phyloP scores from a whole-genome alignment of 2,888 invertebrate genomes.

The Trissonchulus latispiculum region DNA sequence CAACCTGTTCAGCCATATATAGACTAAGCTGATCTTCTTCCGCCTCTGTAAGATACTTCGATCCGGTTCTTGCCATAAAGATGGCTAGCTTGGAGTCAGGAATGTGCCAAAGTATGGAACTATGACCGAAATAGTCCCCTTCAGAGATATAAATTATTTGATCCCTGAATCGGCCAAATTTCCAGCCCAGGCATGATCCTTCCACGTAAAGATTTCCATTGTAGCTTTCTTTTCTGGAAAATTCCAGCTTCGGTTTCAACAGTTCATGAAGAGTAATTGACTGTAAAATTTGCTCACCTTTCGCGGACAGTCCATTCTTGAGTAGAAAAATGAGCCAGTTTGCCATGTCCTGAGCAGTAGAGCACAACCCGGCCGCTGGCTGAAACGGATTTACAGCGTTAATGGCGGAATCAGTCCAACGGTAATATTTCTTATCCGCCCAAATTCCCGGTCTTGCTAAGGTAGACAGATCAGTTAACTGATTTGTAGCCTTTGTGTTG shows the following conservation, averaged over 20 bases:
- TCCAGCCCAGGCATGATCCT: background rate
- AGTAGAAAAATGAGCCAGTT: background rate
- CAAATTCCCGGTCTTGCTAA: no score
- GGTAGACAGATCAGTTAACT: no score
- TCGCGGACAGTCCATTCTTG: background rate
- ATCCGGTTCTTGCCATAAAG: background rate
- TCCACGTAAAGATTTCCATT: background rate
- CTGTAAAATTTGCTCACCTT: background rate
- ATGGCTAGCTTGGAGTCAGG: background rate
- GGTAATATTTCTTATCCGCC: no score
- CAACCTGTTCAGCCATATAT: background rate
- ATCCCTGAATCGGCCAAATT: background rate
- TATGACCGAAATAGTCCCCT: background rate
- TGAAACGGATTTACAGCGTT: background rate
- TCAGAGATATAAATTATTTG: background rate
- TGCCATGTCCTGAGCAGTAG: background rate
- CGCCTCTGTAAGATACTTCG: background rate
- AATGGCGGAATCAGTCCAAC: no score
- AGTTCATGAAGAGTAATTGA: background rate
- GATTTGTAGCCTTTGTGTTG: no score
- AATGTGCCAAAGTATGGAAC: background rate
- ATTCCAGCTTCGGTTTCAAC: background rate
- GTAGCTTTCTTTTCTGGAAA: background rate
- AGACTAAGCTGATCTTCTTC: background rate
- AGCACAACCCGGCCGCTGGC: background rate